A percentile compares a stretch with the other conserved stretches of the same genome.
phyloP scores from a whole-genome alignment of 2,113 vertebrate genomes.

The Corvus cornix region DNA sequence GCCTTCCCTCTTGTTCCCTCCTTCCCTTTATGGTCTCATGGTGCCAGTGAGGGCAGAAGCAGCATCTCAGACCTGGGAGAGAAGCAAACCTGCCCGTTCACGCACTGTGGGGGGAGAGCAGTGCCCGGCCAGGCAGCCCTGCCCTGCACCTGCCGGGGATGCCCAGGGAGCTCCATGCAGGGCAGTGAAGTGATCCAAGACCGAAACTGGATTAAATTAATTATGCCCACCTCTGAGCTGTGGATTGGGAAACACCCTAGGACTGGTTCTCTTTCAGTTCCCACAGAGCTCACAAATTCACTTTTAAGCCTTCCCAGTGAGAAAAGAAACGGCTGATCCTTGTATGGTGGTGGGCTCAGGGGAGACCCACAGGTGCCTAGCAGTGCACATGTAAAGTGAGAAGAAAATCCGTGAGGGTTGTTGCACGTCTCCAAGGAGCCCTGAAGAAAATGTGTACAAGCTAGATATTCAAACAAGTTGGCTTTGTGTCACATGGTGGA shows the following conservation, averaged over 20 bases:
- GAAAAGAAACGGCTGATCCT: not conserved
- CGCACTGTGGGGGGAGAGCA: accelerated
- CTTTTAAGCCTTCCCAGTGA: not conserved
- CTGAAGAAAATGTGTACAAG: not conserved
- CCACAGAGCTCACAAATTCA: not conserved
- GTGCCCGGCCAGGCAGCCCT: not conserved
- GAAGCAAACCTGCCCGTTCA: accelerated
- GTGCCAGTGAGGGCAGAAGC: not conserved
- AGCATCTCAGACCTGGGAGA: accelerated
- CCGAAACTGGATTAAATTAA: not conserved
- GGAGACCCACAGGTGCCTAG: not conserved
- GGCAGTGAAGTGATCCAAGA: accelerated
- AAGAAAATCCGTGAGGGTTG: not conserved
- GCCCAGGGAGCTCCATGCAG: not conserved
- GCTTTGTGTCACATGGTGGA: not conserved
- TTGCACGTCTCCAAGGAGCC: not conserved
- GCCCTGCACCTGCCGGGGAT: not conserved
- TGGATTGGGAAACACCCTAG: not conserved
- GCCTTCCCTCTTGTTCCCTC: not conserved
- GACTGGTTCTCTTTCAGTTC: not conserved
- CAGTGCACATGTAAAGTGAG: accelerated
- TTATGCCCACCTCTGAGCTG: not conserved
- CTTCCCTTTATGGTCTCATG: accelerated
- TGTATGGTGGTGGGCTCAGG: not conserved
- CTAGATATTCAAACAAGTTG: not conserved